Conservation (phyloP, 2,888 invertebrate genomes). For the Hydrotaea cyrtoneurina region DNA sequence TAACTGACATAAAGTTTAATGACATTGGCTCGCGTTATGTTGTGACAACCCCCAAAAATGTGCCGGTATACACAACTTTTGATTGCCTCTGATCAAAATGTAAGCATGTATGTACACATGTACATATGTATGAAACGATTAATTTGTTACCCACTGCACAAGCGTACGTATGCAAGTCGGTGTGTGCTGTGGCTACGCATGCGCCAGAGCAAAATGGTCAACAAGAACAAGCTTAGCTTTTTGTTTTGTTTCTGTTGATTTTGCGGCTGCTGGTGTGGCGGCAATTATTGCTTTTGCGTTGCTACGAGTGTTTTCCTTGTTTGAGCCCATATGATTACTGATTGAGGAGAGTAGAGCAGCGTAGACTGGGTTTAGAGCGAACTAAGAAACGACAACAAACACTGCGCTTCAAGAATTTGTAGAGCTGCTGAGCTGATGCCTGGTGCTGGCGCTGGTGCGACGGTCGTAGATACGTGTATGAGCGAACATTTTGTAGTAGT, state of each 20-base stretch:
- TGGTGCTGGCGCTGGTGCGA: not conserved
- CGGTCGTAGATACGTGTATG: not conserved
- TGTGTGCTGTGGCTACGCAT: not conserved
- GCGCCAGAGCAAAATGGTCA: not conserved
- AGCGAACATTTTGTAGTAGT: constrained; percentile 37
- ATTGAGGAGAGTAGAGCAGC: not conserved
- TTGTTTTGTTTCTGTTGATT: constrained; percentile 6
- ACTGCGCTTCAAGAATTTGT: constrained; percentile 62
- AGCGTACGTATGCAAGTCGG: not conserved
- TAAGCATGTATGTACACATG: not conserved
- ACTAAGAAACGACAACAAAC: constrained; percentile 8
- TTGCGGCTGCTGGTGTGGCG: constrained; percentile 25
- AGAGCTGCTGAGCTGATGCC: constrained; percentile 42
- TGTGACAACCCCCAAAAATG: constrained; percentile 11
- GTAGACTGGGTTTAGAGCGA: not conserved
- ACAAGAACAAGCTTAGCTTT: constrained; percentile 60
- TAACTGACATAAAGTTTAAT: not conserved
- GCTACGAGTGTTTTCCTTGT: not conserved
- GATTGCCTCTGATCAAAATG: not conserved
- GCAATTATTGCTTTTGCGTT: not conserved
- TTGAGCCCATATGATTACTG: not conserved
- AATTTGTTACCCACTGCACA: not conserved
- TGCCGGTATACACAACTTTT: not conserved
- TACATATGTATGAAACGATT: no score
- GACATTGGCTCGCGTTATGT: constrained; percentile 20